Evolutionary conservation across 2,888 invertebrate species (phyloP), one percentile per base, ranked within the genome.

Genomic region (Gibbula magus): DNA sequence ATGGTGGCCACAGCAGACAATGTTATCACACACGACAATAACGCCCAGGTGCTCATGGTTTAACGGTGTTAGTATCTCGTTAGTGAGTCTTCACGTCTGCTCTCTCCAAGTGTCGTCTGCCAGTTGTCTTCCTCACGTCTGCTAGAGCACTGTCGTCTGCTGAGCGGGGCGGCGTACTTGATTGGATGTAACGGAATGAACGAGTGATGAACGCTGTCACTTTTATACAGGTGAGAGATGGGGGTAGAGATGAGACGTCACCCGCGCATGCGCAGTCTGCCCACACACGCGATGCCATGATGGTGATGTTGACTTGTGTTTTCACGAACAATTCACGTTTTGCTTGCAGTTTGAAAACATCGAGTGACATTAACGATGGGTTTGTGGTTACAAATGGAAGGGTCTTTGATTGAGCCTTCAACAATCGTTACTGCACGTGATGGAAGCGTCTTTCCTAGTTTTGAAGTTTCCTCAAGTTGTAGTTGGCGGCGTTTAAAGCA

Each of bases 171-270:
- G 61, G 61, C 22, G 25, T 22, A 22, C 25, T 61, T 61, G 61
- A 61, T 61, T 61, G 61, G 61, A 61, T 61, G 61, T 29, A 61
- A 61, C 61, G 22, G 61, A 61, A 61, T 61, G 61, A n/a, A 61
- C 61, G 61, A 61, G 29, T 61, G 25, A 29, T 61, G 61, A 22
- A 61, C 61, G 8, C 61, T 22, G 16, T 61, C 61, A 25, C 25
- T 25, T 61, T 25, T 61, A 61, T 61, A 61, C 22, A 61, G 61
- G 61, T 61, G 61, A 20, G 61, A 61, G 29, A 20, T 53, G 53
- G 53, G 53, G 53, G 53, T 53, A n/a, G 53, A 53, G 53, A 61
- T 29, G 61, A 29, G 29, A 61, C 22, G 25, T 29, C 22, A 61
- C 20, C 4, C 20, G 61, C 61, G 61, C 61, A 61, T 61, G 61